Conservation (phyloP, 2,113 vertebrate genomes). For the Cyphomyrus discorhynchus region DNA sequence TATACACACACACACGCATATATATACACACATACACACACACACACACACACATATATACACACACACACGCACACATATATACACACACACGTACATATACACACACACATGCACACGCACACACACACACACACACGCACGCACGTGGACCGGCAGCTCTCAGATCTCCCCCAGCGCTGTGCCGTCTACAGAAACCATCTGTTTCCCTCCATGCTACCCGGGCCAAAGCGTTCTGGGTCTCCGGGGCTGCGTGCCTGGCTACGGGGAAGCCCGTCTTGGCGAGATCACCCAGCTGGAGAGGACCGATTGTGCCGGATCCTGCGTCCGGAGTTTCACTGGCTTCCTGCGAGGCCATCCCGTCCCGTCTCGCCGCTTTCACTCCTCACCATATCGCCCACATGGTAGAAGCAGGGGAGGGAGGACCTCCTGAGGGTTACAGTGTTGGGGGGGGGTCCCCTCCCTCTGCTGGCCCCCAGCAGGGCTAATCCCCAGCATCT, state of each 20-base stretch:
- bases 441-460: neutral
- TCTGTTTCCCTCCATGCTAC: slow-evolving; percentile 11
- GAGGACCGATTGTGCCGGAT: neutral
- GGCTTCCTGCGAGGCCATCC: neutral
- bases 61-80: neutral
- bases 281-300: neutral
- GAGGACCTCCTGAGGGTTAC: neutral
- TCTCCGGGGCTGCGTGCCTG: neutral
- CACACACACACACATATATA: neutral
- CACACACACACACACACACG: neutral
- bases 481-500: neutral
- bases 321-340: neutral
- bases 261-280: neutral
- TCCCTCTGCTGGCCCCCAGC: neutral
- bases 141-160: neutral
- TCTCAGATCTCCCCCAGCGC: neutral
- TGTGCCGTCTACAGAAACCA: slow-evolving; percentile 8
- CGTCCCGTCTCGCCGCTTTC: neutral
- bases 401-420: neutral
- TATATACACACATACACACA: neutral
- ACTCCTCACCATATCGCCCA: neutral
- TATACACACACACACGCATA: neutral
- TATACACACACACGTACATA: neutral
- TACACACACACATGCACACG: neutral
- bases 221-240: neutral